These are phyloP conservation scores for Strigamia transsilvanica DNA, from an alignment of 2,888 invertebrate species.

Conservation along the genomic window DNA sequence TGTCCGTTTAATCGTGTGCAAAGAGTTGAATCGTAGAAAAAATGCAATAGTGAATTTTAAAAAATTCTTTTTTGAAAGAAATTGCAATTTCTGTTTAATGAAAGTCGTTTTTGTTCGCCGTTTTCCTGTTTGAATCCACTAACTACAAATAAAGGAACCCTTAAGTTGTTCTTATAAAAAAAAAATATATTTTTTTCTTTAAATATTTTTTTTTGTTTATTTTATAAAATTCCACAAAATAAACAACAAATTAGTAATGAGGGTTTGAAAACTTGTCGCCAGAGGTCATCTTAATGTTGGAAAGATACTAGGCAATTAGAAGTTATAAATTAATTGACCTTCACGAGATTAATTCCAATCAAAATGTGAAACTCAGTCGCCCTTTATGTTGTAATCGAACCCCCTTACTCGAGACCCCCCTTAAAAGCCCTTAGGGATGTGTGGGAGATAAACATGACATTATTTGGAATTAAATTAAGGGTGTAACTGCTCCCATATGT, in stretches of 20 bases:
- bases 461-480: constrained; percentile 38
- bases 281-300: constrained; percentile 17
- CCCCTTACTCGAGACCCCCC: constrained; percentile 6
- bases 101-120: background rate
- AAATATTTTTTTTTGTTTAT: too few species aligned
- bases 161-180: too few species aligned
- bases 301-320: background rate
- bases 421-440: constrained; percentile 16
- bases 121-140: background rate
- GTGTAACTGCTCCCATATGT: background rate
- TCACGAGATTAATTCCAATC: constrained; percentile 3
- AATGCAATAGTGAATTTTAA: background rate
- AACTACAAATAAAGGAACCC: background rate
- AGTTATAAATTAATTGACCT: constrained; percentile 27
- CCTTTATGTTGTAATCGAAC: constrained; percentile 1
- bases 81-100: constrained; percentile 17
- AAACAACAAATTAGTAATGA: background rate
- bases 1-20: constrained; percentile 34
- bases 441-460: constrained; percentile 44
- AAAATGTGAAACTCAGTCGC: background rate
- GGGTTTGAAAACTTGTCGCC: background rate
- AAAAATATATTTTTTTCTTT: too few species aligned
- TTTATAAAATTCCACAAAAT: too few species aligned
- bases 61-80: background rate
- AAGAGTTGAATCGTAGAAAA: background rate